Percentiles rank a stretch among this genome's conserved stretches.
phyloP scores from a whole-genome alignment of 2,797 vertebrate genomes.

The Aselliscus stoliczkanus region DNA sequence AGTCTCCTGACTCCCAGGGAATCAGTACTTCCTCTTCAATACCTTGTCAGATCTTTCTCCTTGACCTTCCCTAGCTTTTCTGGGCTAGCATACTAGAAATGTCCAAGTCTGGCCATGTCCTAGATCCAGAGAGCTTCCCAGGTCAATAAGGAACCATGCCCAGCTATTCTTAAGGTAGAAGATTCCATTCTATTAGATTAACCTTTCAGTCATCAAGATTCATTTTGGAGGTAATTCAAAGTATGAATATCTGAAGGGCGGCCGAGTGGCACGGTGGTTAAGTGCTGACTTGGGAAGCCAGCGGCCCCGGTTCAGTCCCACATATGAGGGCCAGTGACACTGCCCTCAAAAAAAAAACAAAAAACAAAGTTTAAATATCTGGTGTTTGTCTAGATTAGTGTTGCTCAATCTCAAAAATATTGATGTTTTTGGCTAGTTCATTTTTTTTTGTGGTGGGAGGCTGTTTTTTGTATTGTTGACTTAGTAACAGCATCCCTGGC shows the following conservation, averaged over 20 bases:
- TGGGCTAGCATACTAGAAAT: not conserved
- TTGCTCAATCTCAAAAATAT: not conserved
- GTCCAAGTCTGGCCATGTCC: not conserved
- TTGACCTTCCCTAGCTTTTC: not conserved
- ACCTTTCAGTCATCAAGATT: not conserved
- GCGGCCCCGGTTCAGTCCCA: no score
- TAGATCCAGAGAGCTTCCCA: not conserved
- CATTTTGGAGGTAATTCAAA: conserved; percentile 23
- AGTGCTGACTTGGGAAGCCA: no score
- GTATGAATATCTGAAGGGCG: not conserved
- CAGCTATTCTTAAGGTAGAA: not conserved
- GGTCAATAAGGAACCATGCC: not conserved
- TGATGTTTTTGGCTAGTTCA: not conserved
- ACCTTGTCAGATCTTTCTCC: not conserved
- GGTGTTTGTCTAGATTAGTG: not conserved
- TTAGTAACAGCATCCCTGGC: not conserved
- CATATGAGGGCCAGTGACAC: no score
- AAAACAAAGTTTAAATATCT: conserved; percentile 2
- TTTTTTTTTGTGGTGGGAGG: not conserved
- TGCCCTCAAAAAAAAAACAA: no score
- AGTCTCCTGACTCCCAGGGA: not conserved
- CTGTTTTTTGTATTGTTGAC: not conserved
- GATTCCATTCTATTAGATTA: not conserved
- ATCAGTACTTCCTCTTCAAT: not conserved
- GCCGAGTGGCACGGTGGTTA: no score